Evolutionary conservation across 2,888 invertebrate species (phyloP).

Genomic region (Lithosia quadra): DNA sequence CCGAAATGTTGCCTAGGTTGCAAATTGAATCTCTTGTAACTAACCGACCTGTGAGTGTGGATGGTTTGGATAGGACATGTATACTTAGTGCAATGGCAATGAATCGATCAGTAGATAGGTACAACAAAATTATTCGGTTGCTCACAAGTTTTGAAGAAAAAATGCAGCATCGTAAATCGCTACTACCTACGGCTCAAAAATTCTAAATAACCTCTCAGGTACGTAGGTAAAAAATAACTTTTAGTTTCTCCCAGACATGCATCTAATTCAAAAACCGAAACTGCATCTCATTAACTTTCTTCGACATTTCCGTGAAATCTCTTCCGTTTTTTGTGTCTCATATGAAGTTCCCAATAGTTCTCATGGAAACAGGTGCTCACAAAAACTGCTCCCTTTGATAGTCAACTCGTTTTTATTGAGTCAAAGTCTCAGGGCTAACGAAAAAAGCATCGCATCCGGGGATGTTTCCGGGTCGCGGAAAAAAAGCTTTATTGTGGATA

Average conservation of each 20-base stretch:
- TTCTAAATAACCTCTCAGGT: not conserved
- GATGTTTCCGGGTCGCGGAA: slow-evolving; percentile 79
- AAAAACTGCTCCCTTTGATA: slow-evolving; percentile 75
- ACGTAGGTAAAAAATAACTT: not conserved
- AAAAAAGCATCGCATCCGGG: slow-evolving; percentile 76
- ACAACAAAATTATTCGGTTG: no score
- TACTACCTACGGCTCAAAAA: not conserved
- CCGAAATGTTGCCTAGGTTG: not conserved
- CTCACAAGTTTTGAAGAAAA: no score
- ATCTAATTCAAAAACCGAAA: slow-evolving; percentile 14
- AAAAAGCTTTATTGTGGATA: slow-evolving; percentile 58
- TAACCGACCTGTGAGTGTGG: no score
- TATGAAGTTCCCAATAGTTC: slow-evolving; percentile 57
- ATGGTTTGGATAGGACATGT: no score
- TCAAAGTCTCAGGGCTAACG: slow-evolving; percentile 35
- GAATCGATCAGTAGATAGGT: no score
- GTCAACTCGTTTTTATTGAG: slow-evolving; percentile 78
- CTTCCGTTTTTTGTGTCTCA: slow-evolving; percentile 63
- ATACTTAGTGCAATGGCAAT: no score
- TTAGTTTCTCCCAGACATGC: slow-evolving; percentile 7
- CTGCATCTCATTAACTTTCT: slow-evolving; percentile 29
- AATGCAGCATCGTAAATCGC: no score
- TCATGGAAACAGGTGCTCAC: slow-evolving; percentile 80
- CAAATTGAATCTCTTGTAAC: no score
- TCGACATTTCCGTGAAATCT: slow-evolving; percentile 55